phyloP scores from a whole-genome alignment of 2,888 invertebrate species.

The Rhorus exstirpatorius region DNA sequence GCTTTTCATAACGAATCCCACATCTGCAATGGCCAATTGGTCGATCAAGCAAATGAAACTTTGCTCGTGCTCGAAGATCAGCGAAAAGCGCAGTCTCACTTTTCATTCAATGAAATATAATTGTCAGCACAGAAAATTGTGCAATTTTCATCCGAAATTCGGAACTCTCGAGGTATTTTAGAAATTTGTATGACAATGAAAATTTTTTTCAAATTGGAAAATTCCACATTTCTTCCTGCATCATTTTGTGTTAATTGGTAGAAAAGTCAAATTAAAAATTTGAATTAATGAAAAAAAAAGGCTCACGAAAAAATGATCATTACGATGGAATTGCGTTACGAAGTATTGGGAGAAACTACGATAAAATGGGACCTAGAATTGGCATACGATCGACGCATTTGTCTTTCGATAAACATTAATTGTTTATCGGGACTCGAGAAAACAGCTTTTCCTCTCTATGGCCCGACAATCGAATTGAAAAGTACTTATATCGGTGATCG shows the following conservation, averaged over 20 bases:
- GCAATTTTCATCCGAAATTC: conserved; percentile 78
- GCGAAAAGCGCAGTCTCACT: conserved; percentile 75
- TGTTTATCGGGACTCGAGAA: conserved; percentile 68
- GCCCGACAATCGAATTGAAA: conserved; percentile 75
- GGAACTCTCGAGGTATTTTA: conserved; percentile 79
- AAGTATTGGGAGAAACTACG: conserved; percentile 77
- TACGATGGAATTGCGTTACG: conserved; percentile 81
- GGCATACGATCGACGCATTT: conserved; percentile 81
- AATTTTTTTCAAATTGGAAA: no score
- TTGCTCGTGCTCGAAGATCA: conserved; percentile 81
- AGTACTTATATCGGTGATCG: conserved; percentile 81
- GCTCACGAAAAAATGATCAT: conserved; percentile 73
- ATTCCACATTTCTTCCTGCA: no score
- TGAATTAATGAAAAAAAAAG: conserved; percentile 13
- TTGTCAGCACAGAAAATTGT: conserved; percentile 83
- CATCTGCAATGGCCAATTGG: conserved; percentile 76
- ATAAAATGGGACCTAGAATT: conserved; percentile 84
- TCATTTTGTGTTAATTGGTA: not conserved
- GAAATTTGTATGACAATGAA: not conserved
- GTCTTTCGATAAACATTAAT: conserved; percentile 79
- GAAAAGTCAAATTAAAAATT: no score
- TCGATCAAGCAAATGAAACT: conserved; percentile 80
- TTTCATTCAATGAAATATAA: conserved; percentile 78
- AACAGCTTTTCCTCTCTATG: conserved; percentile 74
- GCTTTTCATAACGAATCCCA: conserved; percentile 81